phyloP scores from a whole-genome alignment of 2,888 invertebrate species.

The Sinelater perroti region DNA sequence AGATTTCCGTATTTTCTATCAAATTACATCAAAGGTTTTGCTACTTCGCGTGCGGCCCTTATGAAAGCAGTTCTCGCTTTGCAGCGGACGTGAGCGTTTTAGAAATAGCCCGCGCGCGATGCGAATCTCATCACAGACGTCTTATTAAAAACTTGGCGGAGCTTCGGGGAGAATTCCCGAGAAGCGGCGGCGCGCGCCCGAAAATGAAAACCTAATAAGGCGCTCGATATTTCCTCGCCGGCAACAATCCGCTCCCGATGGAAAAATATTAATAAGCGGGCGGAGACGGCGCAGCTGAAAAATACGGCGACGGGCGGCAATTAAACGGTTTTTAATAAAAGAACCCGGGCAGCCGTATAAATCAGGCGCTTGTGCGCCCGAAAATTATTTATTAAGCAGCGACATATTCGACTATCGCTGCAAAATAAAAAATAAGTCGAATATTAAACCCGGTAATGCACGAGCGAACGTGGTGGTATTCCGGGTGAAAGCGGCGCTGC shows the following conservation, averaged over 20 bases:
- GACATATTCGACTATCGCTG: slow-evolving; percentile 12
- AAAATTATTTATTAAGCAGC: slow-evolving; percentile 13
- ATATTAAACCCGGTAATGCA: too few relatives aligned
- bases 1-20: slow-evolving; percentile 25
- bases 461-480: too few relatives aligned
- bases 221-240: too few relatives aligned
- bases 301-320: too few relatives aligned
- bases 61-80: slow-evolving; percentile 23
- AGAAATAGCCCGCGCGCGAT: slow-evolving; percentile 6
- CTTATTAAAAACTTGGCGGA: slow-evolving; percentile 8
- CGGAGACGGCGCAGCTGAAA: too few relatives aligned
- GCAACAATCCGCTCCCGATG: too few relatives aligned
- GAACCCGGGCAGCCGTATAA: not conserved
- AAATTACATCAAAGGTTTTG: slow-evolving; percentile 32
- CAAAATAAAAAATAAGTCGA: slow-evolving; percentile 15
- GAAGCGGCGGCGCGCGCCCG: too few relatives aligned
- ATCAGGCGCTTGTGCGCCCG: not conserved
- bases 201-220: too few relatives aligned
- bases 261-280: too few relatives aligned
- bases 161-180: too few relatives aligned
- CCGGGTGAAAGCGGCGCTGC: too few relatives aligned
- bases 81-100: slow-evolving; percentile 27
- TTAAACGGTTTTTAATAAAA: slow-evolving; percentile 12
- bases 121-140: slow-evolving; percentile 4
- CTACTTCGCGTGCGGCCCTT: slow-evolving; percentile 22